Evolutionary conservation across 2,888 invertebrate species (phyloP).

Genomic region (Blera fallax): DNA sequence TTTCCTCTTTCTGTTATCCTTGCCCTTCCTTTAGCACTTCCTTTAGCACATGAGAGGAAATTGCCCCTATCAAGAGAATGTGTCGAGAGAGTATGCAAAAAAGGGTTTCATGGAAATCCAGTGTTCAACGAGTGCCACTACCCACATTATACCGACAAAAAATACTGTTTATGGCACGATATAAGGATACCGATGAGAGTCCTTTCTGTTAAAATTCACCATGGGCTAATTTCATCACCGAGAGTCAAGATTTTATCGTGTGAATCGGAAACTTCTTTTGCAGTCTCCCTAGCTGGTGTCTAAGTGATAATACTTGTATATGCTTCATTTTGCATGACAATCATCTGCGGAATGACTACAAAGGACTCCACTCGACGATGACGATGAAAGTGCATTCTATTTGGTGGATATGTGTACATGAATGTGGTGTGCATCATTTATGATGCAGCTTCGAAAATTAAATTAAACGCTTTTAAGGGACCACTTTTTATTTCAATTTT

Average conservation of each 20-base stretch:
- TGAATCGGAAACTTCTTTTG: slow-evolving; percentile 64
- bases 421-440: slow-evolving; percentile 31
- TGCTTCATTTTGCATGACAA: slow-evolving; percentile 57
- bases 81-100: slow-evolving; percentile 28
- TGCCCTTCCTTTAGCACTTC: slow-evolving; percentile 45
- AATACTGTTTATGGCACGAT: slow-evolving; percentile 56
- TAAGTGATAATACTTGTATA: slow-evolving; percentile 62
- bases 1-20: slow-evolving; percentile 21
- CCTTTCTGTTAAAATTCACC: slow-evolving; percentile 70
- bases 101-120: slow-evolving; percentile 20
- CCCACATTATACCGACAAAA: slow-evolving; percentile 48
- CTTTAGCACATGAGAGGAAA: slow-evolving; percentile 14
- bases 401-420: neutral
- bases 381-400: slow-evolving; percentile 42
- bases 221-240: slow-evolving; percentile 71
- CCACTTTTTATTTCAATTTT: slow-evolving; percentile 63
- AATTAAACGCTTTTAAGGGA: slow-evolving; percentile 71
- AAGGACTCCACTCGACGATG: slow-evolving; percentile 44
- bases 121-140: slow-evolving; percentile 5
- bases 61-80: slow-evolving; percentile 57
- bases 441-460: slow-evolving; percentile 53
- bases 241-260: slow-evolving; percentile 71
- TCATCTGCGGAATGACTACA: slow-evolving; percentile 56
- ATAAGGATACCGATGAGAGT: slow-evolving; percentile 63
- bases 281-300: slow-evolving; percentile 23